phyloP scores from a whole-genome alignment of 2,797 vertebrate genomes.

The Simalia tracyae region DNA sequence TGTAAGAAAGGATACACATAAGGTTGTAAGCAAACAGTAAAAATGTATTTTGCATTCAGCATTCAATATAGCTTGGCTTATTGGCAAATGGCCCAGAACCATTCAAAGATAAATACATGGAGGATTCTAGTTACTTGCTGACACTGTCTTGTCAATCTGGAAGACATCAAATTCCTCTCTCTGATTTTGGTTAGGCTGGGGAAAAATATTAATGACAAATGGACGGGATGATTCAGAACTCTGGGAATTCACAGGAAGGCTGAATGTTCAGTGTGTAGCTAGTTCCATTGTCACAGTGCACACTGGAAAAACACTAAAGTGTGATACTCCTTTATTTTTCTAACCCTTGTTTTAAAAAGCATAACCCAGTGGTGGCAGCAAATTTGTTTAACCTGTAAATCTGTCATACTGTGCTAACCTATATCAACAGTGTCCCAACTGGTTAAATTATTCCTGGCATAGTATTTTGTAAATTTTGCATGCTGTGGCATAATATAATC shows the following conservation, averaged over 20 bases:
- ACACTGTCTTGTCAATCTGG: constrained; percentile 27
- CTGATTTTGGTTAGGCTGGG: constrained; percentile 43
- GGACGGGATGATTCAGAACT: constrained; percentile 22
- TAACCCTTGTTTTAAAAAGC: neutral
- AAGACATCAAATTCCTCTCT: constrained; percentile 43
- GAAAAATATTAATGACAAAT: constrained; percentile 32
- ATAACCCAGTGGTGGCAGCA: constrained; percentile 7
- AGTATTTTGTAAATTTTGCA: neutral
- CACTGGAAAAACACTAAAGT: constrained; percentile 36
- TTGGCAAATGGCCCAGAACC: constrained; percentile 46
- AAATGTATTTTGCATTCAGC: constrained; percentile 23
- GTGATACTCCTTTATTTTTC: neutral
- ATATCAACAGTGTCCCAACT: constrained; percentile 33
- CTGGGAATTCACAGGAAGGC: neutral
- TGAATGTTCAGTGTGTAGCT: neutral
- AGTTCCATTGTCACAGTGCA: neutral
- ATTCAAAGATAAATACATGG: constrained; percentile 39
- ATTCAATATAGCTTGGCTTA: constrained; percentile 35
- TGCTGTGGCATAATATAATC: neutral
- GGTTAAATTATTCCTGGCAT: constrained; percentile 18
- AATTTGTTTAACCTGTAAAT: constrained; percentile 43
- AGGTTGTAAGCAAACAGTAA: neutral
- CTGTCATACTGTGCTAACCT: constrained; percentile 26
- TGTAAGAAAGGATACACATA: constrained; percentile 27
- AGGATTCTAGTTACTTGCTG: constrained; percentile 16